phyloP scores from a whole-genome alignment of 2,888 invertebrate species.

The Drosophila rubida region DNA sequence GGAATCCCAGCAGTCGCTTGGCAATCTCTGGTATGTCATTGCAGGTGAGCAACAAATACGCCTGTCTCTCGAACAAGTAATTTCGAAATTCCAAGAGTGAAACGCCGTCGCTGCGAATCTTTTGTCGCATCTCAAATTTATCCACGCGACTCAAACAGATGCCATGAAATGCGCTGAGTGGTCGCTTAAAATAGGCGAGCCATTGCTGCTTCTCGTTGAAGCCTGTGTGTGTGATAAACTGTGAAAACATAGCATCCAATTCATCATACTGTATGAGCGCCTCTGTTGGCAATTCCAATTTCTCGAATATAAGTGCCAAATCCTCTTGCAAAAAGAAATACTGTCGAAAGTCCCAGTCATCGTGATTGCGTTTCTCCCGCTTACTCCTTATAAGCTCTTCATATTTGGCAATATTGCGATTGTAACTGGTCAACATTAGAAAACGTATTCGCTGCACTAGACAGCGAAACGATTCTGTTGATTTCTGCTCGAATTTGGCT shows the following conservation, averaged over 20 bases:
- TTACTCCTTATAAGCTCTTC: constrained; percentile 96
- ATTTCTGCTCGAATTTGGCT: constrained; percentile 93
- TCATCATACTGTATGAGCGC: constrained; percentile 98
- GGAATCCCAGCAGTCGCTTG: constrained; percentile 93
- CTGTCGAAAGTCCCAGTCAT: constrained; percentile 96
- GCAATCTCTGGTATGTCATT: constrained; percentile 89
- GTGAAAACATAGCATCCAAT: constrained; percentile 97
- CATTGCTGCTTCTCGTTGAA: constrained; percentile 94
- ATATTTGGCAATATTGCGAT: constrained; percentile 92
- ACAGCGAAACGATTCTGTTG: constrained; percentile 95
- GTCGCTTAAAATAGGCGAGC: constrained; percentile 92
- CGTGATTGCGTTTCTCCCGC: constrained; percentile 94
- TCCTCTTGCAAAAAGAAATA: constrained; percentile 98
- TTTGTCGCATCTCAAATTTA: constrained; percentile 86
- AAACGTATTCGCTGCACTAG: constrained; percentile 92
- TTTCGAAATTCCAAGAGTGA: constrained; percentile 95
- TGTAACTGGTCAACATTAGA: constrained; percentile 93
- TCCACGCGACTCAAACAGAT: constrained; percentile 88
- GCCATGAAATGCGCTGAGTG: constrained; percentile 93
- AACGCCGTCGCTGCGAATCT: constrained; percentile 84
- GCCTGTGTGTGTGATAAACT: constrained; percentile 97
- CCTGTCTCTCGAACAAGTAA: constrained; percentile 96
- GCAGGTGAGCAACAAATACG: constrained; percentile 89
- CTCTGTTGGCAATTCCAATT: constrained; percentile 96
- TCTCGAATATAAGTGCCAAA: constrained; percentile 96